Evolutionary conservation across 2,888 invertebrate species (phyloP).

Genomic region (Philereme vetulata): DNA sequence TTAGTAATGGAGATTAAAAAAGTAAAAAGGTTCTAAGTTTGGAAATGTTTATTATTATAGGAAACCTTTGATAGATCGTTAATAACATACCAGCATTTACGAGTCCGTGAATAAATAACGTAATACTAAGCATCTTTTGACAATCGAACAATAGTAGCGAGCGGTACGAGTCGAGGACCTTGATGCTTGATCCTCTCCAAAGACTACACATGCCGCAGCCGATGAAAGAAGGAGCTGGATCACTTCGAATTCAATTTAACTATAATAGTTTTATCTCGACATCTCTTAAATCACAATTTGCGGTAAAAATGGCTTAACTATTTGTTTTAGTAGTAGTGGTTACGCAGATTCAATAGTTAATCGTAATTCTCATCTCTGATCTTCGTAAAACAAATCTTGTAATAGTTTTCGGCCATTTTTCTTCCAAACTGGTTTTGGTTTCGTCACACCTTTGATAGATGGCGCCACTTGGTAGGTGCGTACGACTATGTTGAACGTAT

Average conservation of each 20-base stretch:
- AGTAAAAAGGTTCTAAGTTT: no score
- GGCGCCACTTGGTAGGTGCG: no score
- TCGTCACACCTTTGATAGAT: no score
- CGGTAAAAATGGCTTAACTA: background rate
- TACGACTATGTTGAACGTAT: no score
- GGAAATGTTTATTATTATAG: background rate
- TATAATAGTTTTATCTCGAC: no score
- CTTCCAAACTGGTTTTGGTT: no score
- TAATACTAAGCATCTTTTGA: constrained; percentile 42
- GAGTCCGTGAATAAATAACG: constrained; percentile 31
- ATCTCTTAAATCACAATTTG: background rate
- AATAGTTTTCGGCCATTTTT: no score
- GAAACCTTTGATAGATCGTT: constrained; percentile 4
- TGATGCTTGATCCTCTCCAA: constrained; percentile 45
- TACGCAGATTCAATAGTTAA: no score
- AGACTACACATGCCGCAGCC: constrained; percentile 30
- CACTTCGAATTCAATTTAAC: background rate
- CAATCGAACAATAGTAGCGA: constrained; percentile 51
- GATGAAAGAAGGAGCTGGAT: constrained; percentile 1
- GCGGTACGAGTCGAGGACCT: constrained; percentile 50
- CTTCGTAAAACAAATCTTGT: no score
- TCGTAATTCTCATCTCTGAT: no score
- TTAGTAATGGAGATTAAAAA: no score
- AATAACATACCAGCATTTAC: background rate
- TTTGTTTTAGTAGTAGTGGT: no score